Evolutionary conservation across 2,888 invertebrate species (phyloP).

Genomic region (Cheilosia urbana): DNA sequence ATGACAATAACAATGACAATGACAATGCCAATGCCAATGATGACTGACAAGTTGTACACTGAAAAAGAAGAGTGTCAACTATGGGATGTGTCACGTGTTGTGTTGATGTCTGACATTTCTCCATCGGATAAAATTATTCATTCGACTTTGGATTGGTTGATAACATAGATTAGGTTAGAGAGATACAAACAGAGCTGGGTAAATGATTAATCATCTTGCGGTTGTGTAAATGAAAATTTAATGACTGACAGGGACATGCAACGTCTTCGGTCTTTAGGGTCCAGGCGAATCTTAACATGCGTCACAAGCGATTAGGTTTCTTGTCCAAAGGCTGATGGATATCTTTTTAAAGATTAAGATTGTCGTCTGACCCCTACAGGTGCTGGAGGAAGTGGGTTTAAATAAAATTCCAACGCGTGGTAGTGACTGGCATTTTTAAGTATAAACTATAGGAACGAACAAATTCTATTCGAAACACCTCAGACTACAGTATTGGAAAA

Average conservation of each 20-base stretch:
- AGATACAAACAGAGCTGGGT: background rate
- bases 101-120: constrained; percentile 14
- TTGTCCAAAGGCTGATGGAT: constrained; percentile 1
- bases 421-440: too few species aligned
- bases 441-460: too few species aligned
- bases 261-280: background rate
- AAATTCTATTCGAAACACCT: too few species aligned
- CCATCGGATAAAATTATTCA: constrained; percentile 60
- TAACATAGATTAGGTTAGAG: constrained; percentile 11
- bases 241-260: constrained; percentile 31
- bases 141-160: constrained; percentile 31
- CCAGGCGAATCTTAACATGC: constrained; percentile 8
- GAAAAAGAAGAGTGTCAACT: constrained; percentile 42
- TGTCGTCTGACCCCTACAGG: background rate
- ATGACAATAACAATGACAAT: background rate
- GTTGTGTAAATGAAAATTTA: constrained; percentile 53
- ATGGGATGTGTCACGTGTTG: constrained; percentile 60
- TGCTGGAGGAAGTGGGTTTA: background rate
- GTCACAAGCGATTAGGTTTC: constrained; percentile 22
- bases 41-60: constrained; percentile 52
- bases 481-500: too few species aligned
- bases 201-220: constrained; percentile 58
- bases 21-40: background rate
- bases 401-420: too few species aligned
- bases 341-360: background rate